Conservation (phyloP, 2,113 vertebrate genomes). For the Aythya baeri region DNA sequence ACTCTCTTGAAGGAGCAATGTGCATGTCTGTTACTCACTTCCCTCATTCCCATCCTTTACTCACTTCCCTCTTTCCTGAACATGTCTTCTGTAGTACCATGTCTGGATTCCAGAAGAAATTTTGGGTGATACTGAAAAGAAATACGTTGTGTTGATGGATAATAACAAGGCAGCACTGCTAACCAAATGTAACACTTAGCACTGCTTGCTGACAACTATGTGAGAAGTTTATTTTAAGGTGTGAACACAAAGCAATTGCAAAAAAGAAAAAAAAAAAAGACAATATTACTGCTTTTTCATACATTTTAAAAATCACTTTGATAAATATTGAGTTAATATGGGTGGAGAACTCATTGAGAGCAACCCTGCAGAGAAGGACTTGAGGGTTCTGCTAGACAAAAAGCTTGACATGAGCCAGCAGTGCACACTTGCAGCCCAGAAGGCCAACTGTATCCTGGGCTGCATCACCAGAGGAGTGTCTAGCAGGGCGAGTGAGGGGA, state of each 20-base stretch:
- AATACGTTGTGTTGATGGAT: neutral
- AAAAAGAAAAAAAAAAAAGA: neutral
- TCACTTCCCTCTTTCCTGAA: neutral
- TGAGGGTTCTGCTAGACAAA: too few relatives aligned
- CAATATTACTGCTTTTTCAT: neutral
- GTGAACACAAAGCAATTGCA: neutral
- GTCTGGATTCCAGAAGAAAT: neutral
- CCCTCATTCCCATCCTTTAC: neutral
- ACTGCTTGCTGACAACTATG: neutral
- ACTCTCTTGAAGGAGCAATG: neutral
- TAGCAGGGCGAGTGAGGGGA: too few relatives aligned
- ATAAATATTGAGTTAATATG: neutral
- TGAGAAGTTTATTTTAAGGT: neutral
- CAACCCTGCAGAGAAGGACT: too few relatives aligned
- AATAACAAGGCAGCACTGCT: neutral
- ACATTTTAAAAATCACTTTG: neutral
- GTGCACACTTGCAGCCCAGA: too few relatives aligned
- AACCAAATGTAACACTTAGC: neutral
- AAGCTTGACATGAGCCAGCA: too few relatives aligned
- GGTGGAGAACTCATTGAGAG: too few relatives aligned
- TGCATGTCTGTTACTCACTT: neutral
- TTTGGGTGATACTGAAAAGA: neutral
- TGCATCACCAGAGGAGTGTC: too few relatives aligned
- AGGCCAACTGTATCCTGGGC: too few relatives aligned
- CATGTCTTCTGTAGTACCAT: neutral